Conservation (phyloP, 2,797 vertebrate species). For the Esox masquinongy region DNA sequence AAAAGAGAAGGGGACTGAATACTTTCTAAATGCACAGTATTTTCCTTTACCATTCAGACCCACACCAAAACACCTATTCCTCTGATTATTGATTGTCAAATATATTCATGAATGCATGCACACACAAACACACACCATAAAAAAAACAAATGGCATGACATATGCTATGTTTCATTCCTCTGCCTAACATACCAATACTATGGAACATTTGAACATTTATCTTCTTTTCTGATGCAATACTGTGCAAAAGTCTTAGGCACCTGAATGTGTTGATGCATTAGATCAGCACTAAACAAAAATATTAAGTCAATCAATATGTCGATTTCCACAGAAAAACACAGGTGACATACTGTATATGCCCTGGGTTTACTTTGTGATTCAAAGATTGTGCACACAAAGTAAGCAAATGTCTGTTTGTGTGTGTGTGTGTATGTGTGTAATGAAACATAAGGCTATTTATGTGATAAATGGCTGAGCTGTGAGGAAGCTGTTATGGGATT, state of each 20-base stretch:
- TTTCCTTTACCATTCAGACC: slow-evolving; percentile 1
- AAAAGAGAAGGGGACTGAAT: background rate
- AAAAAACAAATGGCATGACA: background rate
- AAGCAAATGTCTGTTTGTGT: background rate
- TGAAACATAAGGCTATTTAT: no score
- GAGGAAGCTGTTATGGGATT: no score
- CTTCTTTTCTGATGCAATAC: no score
- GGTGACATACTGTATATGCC: background rate
- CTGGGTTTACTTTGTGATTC: background rate
- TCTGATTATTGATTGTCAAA: slow-evolving; percentile 27
- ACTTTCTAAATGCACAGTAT: slow-evolving; percentile 25
- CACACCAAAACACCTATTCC: slow-evolving; percentile 45
- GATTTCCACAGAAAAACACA: background rate
- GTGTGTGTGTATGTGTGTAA: background rate
- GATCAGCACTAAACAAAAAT: no score
- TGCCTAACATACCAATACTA: slow-evolving; percentile 4
- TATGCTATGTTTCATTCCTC: background rate
- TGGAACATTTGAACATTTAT: background rate
- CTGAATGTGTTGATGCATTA: no score
- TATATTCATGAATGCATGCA: slow-evolving; percentile 4
- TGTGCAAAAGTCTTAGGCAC: no score
- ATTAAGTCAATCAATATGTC: no score
- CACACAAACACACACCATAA: slow-evolving; percentile 5
- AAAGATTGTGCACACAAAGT: no score
- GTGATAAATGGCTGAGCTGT: no score